Evolutionary conservation across 2,797 vertebrate genomes (phyloP), one percentile per base, ranked within the genome.

Genomic region (Pteropus rufus): DNA sequence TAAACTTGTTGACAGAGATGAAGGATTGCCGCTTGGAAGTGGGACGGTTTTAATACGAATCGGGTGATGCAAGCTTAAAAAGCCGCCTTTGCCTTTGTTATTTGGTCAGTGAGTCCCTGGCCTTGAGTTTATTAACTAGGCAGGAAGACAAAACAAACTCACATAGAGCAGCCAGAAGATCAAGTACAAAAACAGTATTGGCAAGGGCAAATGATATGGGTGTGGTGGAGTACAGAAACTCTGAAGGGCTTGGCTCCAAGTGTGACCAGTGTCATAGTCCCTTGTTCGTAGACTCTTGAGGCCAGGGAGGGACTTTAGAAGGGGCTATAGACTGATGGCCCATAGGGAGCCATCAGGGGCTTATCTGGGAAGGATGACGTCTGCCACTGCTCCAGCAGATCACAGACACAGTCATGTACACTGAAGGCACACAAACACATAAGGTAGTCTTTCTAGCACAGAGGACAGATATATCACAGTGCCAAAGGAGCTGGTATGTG

Each of bases 81-180:
- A 15, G 41, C 80, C 62, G 91, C 91, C 72, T 93, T 65, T 41
- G 15, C 88, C 58, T 83, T 67, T 46, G 10, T 65, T 79, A 29
- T 70, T 92, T 81, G 88, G 82, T 91, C 70, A 87, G 69, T 0
- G 2, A 88, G 81, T n/a, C 81, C 31, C 65, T 41, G 85, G 77
- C 96, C 97, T 97, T 94, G 84, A 77, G 24, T 52, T 90, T 26
- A 10, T 92, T 86, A 93, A 96, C 95, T 89, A 79, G 44, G 82
- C 73, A 80, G 69, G 77, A 95, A 98, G 96, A 95, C 92, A 95
- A 96, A 97, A 95, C 97, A 95, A 5, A 64, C 29, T 80, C 34
- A 0, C 21, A 0, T 1, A n/a, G 65, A 60, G 44, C 86, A 95
- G 65, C 79, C 60, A 54, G 64, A 73, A 84, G 85, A 60, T 49